A percentile compares a stretch with the other conserved stretches of the same genome.
phyloP scores from a whole-genome alignment of 2,797 vertebrate genomes.

The Adelosebastes latens region DNA sequence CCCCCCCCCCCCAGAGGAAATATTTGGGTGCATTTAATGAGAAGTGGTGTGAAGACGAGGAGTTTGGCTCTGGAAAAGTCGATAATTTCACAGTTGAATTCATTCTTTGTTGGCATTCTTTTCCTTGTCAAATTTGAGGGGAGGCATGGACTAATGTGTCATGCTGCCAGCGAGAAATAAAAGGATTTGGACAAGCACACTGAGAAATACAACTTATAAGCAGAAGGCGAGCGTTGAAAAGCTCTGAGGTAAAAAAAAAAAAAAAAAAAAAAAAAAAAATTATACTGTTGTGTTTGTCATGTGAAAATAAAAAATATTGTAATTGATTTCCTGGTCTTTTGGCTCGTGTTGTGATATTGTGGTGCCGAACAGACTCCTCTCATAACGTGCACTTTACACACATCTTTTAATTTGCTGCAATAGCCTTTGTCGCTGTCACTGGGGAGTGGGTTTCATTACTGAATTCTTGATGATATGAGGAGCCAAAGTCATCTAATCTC shows the following conservation, averaged over 20 bases:
- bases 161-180: constrained; percentile 36
- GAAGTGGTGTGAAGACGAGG: constrained; percentile 29
- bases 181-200: constrained; percentile 28
- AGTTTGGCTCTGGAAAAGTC: constrained; percentile 50
- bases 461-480: constrained; percentile 18
- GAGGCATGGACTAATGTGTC: constrained; percentile 40
- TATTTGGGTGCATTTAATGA: constrained; percentile 47
- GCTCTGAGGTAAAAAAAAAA: background rate
- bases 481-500: constrained; percentile 3
- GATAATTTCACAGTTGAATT: constrained; percentile 56
- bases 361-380: constrained; percentile 10
- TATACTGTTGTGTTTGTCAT: constrained; percentile 30
- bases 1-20: background rate
- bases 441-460: constrained; percentile 12
- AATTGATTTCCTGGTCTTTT: constrained; percentile 22
- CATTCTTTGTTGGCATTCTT: constrained; percentile 43
- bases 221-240: constrained; percentile 10
- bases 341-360: background rate
- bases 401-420: constrained; percentile 6
- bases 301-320: constrained; percentile 16
- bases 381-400: background rate
- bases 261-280: background rate
- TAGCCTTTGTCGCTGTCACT: background rate
- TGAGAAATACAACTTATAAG: constrained; percentile 26
- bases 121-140: constrained; percentile 44